These are phyloP conservation scores for Pelobates fuscus DNA, from an alignment of 2,113 vertebrate species.

Conservation along the genomic window DNA sequence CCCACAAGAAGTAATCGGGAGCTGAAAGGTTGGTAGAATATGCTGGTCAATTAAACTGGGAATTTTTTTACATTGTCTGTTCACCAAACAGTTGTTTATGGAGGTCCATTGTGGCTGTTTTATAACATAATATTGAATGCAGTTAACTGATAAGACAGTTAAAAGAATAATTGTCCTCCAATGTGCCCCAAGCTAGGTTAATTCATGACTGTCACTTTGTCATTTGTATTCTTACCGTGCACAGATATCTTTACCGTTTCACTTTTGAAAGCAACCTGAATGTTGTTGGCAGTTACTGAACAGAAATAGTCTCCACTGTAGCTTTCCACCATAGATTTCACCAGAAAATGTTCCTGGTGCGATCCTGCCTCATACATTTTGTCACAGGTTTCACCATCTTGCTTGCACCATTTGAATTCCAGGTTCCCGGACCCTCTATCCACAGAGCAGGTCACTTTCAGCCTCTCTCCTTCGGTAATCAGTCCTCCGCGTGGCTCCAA, in stretches of 20 bases:
- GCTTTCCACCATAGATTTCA: background rate
- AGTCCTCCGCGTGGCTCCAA: constrained; percentile 5
- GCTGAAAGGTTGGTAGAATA: no score
- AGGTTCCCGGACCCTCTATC: constrained; percentile 44
- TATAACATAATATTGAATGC: no score
- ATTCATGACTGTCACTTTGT: no score
- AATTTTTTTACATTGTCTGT: no score
- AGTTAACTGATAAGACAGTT: no score
- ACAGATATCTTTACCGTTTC: background rate
- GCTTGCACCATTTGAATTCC: constrained; percentile 51
- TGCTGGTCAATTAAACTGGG: no score
- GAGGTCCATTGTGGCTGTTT: no score
- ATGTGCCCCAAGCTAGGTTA: no score
- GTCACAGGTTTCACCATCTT: background rate
- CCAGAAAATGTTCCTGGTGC: background rate
- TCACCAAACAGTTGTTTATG: no score
- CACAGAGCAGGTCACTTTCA: constrained; percentile 50
- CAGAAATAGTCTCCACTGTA: background rate
- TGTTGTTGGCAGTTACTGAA: background rate
- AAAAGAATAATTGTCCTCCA: no score
- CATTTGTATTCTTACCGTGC: background rate
- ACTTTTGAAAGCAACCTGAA: background rate
- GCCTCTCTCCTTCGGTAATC: background rate
- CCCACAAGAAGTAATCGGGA: no score
- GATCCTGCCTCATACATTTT: background rate